These are phyloP conservation scores for Araneus ventricosus DNA, from an alignment of 1,140 invertebrate species.

Conservation along the genomic window DNA sequence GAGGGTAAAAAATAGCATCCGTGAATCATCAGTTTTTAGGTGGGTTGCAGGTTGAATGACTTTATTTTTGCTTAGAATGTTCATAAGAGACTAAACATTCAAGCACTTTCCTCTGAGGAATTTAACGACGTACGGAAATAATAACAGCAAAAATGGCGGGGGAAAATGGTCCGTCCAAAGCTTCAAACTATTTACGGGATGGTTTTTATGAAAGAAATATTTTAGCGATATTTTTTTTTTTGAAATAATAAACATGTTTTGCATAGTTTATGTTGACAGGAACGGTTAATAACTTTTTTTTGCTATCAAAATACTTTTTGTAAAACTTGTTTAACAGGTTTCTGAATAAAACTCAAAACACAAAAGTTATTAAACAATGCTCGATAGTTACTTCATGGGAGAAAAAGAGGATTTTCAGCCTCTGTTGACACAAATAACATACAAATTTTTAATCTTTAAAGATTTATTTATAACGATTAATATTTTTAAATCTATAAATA, in stretches of 20 bases:
- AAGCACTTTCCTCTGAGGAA: neutral
- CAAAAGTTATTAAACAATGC: neutral
- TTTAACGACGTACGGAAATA: conserved; percentile 9
- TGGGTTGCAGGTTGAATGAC: neutral
- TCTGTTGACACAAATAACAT: too few species aligned
- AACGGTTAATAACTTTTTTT: neutral
- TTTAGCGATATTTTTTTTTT: neutral
- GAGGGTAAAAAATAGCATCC: neutral
- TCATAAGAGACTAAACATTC: neutral
- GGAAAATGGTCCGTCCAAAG: neutral
- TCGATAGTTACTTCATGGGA: too few species aligned
- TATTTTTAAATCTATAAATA: too few species aligned
- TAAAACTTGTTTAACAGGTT: neutral
- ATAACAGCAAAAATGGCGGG: neutral
- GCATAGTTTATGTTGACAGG: neutral
- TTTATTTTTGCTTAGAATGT: conserved; percentile 12
- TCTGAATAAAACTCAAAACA: neutral
- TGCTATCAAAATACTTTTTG: neutral
- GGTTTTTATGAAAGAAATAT: neutral
- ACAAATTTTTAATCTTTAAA: too few species aligned
- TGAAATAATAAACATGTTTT: neutral
- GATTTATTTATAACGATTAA: too few species aligned
- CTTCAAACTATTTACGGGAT: neutral
- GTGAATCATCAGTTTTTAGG: conserved; percentile 23
- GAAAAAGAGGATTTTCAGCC: too few species aligned